Percentiles rank a stretch among this genome's conserved stretches.
Evolutionary conservation across 1,140 invertebrate genomes (phyloP).

Genomic region (Gryllus bimaculatus): DNA sequence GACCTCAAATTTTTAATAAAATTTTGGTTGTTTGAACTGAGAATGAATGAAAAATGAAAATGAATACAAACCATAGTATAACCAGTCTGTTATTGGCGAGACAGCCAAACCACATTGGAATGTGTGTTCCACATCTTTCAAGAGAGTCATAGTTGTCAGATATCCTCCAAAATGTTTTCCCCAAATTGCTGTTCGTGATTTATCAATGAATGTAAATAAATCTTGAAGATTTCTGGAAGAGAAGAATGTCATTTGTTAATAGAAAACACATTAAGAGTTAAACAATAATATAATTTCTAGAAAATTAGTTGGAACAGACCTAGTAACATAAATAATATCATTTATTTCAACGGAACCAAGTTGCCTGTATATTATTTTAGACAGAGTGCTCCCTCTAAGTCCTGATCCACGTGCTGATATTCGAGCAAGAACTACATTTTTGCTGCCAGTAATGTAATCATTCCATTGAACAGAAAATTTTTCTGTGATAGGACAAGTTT

Average conservation of each 20-base stretch:
- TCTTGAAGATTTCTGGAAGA: conserved; percentile 43
- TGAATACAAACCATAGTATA: conserved; percentile 62
- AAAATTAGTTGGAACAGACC: conserved; percentile 29
- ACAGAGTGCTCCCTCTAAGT: conserved; percentile 46
- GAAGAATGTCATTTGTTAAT: background rate
- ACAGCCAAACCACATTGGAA: conserved; percentile 54
- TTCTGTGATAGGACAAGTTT: conserved; percentile 45
- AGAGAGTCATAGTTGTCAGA: conserved; percentile 34
- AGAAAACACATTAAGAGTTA: background rate
- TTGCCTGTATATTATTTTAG: conserved; percentile 43
- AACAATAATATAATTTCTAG: too few relatives aligned
- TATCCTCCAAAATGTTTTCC: conserved; percentile 60
- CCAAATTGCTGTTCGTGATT: conserved; percentile 59
- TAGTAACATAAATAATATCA: conserved; percentile 50
- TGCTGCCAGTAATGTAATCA: conserved; percentile 46
- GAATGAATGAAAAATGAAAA: too few relatives aligned
- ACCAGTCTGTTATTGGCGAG: conserved; percentile 72
- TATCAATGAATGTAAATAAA: conserved; percentile 48
- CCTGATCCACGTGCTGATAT: conserved; percentile 56
- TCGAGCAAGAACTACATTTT: conserved; percentile 45
- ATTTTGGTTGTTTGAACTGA: too few relatives aligned
- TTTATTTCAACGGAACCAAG: conserved; percentile 53
- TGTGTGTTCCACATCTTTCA: conserved; percentile 41
- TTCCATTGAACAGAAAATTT: conserved; percentile 43
- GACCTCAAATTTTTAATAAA: too few relatives aligned